Evolutionary conservation across 2,113 vertebrate species (phyloP).

Genomic region (Apaloderma vittatum): DNA sequence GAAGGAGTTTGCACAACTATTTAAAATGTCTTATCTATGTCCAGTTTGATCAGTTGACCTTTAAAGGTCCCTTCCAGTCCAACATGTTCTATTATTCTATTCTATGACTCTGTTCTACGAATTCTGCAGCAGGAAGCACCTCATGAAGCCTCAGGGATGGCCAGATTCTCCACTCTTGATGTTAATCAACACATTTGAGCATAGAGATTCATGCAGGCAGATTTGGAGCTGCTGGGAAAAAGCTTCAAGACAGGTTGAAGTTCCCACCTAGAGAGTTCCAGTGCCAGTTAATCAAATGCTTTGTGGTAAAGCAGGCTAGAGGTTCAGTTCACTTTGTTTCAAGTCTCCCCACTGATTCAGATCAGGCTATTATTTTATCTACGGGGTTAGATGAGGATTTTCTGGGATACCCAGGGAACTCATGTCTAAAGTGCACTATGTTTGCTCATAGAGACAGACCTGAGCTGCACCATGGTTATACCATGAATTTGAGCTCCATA

Average conservation of each 20-base stretch:
- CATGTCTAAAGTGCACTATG: background rate
- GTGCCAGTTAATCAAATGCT: background rate
- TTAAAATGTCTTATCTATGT: background rate
- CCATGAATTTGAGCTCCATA: background rate
- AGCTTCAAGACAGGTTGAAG: background rate
- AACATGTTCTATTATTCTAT: too few relatives aligned
- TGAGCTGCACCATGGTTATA: background rate
- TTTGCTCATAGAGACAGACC: background rate
- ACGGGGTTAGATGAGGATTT: background rate
- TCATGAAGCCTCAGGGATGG: background rate
- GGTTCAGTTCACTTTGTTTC: slow-evolving; percentile 23
- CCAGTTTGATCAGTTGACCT: background rate
- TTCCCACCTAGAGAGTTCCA: background rate
- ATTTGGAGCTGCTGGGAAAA: background rate
- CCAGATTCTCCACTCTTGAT: background rate
- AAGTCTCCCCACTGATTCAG: background rate
- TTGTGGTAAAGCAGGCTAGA: background rate
- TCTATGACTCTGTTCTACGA: too few relatives aligned
- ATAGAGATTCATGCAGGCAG: background rate
- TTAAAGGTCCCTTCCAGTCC: too few relatives aligned
- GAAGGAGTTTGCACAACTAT: background rate
- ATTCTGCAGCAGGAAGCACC: background rate
- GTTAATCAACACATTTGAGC: background rate
- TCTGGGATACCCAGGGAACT: background rate
- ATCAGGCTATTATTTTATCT: background rate